phyloP scores from a whole-genome alignment of 2,113 vertebrate species.

The Aythya baeri region DNA sequence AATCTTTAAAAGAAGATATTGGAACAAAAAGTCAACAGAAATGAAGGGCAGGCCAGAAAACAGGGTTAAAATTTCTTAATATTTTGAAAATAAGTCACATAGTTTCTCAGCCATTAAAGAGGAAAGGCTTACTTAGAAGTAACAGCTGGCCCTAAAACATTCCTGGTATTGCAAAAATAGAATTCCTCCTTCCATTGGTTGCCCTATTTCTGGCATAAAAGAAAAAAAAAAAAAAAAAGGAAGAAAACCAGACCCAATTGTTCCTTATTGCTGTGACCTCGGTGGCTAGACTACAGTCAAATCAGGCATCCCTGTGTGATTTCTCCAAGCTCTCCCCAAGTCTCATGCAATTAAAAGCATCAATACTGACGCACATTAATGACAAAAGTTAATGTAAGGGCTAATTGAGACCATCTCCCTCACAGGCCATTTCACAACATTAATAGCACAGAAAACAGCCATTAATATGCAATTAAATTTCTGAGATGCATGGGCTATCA shows the following conservation, averaged over 20 bases:
- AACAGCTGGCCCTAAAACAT: neutral
- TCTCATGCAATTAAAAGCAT: slow-evolving; percentile 30
- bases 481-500: neutral
- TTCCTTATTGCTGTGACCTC: neutral
- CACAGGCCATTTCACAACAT: slow-evolving; percentile 48
- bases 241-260: neutral
- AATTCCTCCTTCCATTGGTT: neutral
- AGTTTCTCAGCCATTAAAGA: neutral
- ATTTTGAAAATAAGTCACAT: neutral
- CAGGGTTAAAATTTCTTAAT: neutral
- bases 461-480: slow-evolving; percentile 68
- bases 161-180: neutral
- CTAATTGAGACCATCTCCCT: slow-evolving; percentile 57
- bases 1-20: neutral
- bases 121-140: neutral
- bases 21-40: neutral
- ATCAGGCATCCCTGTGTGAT: neutral
- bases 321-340: neutral
- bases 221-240: too few relatives aligned
- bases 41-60: neutral
- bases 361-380: slow-evolving; percentile 22
- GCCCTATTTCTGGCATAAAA: neutral
- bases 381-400: slow-evolving; percentile 50
- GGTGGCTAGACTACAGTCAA: neutral
- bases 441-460: slow-evolving; percentile 36